phyloP scores from a whole-genome alignment of 30 jellyfish, hydroid and myxozoan genomes.

The Sanderia malayensis region DNA sequence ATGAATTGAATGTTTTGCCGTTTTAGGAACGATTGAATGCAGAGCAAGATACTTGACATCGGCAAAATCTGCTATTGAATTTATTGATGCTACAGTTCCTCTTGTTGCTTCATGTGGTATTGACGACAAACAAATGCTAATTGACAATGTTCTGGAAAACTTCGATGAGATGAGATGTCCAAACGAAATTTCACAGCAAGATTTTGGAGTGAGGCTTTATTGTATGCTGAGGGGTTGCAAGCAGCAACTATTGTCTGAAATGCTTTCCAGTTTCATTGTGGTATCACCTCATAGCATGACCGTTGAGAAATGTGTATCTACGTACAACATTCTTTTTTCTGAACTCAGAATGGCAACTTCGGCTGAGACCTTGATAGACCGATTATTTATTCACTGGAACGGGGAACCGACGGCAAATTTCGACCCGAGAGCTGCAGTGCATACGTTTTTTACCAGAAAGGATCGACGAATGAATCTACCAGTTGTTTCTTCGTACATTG shows the following conservation, averaged over 20 bases:
- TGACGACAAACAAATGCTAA: conserved; percentile 12
- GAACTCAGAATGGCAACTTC: conserved; percentile 41
- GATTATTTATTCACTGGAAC: conserved; percentile 35
- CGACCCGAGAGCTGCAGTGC: conserved; percentile 44
- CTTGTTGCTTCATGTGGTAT: conserved; percentile 23
- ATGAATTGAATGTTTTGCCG: too few relatives aligned
- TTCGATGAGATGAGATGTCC: conserved; percentile 26
- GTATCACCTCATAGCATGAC: conserved; percentile 39
- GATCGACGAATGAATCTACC: conserved; percentile 36
- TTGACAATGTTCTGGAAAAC: conserved; percentile 30
- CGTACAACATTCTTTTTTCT: conserved; percentile 37
- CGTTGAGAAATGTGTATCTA: conserved; percentile 41
- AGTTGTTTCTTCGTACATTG: conserved; percentile 9
- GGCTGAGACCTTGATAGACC: conserved; percentile 20
- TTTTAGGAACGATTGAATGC: neutral
- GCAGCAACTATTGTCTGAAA: conserved; percentile 43
- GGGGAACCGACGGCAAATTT: conserved; percentile 47
- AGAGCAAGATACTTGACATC: neutral
- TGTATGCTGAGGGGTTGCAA: conserved; percentile 38
- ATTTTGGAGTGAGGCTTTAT: conserved; percentile 32
- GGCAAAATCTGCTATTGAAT: neutral
- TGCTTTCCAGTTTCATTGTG: conserved; percentile 35
- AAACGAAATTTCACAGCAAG: conserved; percentile 23
- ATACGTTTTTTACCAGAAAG: conserved; percentile 18
- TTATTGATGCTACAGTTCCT: conserved; percentile 20